Conservation (phyloP, 1,140 invertebrate genomes). For the honey bee (Apis mellifera) region DNA sequence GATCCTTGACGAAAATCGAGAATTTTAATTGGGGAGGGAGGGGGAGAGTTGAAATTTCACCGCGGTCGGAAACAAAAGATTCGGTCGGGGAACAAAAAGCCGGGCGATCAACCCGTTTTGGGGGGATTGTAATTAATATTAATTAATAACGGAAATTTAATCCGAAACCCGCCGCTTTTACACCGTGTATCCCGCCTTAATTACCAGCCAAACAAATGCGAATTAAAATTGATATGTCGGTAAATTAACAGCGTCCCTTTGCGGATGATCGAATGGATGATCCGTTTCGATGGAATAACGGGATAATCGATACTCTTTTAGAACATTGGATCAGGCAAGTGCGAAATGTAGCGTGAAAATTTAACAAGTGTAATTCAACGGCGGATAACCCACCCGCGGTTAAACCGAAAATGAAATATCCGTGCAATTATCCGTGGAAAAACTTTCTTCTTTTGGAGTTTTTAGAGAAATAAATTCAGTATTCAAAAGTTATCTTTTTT, state of each 20-base stretch:
- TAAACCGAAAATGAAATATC: too few species aligned
- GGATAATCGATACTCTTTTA: neutral
- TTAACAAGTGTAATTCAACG: too few species aligned
- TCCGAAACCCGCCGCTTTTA: neutral
- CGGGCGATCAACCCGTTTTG: too few species aligned
- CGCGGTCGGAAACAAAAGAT: neutral
- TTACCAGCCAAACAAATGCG: neutral
- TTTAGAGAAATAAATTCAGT: too few species aligned
- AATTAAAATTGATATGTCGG: neutral
- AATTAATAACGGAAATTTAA: neutral
- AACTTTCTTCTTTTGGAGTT: too few species aligned
- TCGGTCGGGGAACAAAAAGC: neutral
- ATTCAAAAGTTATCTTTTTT: too few species aligned
- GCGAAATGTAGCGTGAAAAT: too few species aligned
- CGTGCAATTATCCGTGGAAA: too few species aligned
- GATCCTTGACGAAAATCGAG: constrained; percentile 25
- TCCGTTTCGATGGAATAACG: neutral
- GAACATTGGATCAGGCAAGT: too few species aligned
- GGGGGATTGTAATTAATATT: neutral
- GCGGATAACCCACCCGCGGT: too few species aligned
- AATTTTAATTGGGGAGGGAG: constrained; percentile 46
- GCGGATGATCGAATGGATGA: neutral
- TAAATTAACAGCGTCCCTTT: neutral
- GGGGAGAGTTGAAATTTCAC: neutral
- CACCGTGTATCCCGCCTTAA: neutral